Evolutionary conservation across 1,140 invertebrate species (phyloP), one percentile per base, ranked within the genome.

Genomic region (Tigriopus japonicus): DNA sequence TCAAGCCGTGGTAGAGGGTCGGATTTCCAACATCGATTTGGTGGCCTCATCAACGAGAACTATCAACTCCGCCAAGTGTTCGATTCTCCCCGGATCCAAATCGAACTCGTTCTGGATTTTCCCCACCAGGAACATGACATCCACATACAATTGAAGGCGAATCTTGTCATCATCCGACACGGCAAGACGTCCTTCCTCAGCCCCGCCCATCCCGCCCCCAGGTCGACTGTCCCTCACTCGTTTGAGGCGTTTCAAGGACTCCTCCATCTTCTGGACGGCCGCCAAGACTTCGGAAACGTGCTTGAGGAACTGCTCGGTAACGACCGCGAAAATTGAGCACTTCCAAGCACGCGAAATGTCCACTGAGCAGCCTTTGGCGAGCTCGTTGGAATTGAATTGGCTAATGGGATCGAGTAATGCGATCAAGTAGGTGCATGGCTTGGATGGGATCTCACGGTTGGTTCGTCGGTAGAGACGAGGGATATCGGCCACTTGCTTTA

Each of bases 221-320:
- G 75, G 75, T 67, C 79, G 80, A 35, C 28, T 35, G 59, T 86
- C 83, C 63, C 84, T 75, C 52, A 85, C 82, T 74, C 87, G 88
- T 70, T 93, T 92, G 59, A 96, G 74, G 65, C 86, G 79, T 68
- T 84, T 79, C 49, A 93, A 72, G 65, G 88, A 93, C 68, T 94
- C 90, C 70, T 95, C 91, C 64, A 91, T 95, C 75, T 87, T 90
- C 70, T 88, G 87, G 0, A 94, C 89, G 5, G 89, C 92, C 42
- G 81, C 87, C 56, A 96, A 73, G 5, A 95, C 87, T 72, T 94
- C 87, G 62, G 77, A 78, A 13, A 92, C 87, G 63, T 82, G 80
- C 63, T 74, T 78, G 64, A 78, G 80, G 74, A 90, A 95, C 64
- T 87, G 91, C 68, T 62, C 76, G 77, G 63, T 67, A 67, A 66